Evolutionary conservation across 2,888 invertebrate genomes (phyloP).

Genomic region (Drosophila merina): DNA sequence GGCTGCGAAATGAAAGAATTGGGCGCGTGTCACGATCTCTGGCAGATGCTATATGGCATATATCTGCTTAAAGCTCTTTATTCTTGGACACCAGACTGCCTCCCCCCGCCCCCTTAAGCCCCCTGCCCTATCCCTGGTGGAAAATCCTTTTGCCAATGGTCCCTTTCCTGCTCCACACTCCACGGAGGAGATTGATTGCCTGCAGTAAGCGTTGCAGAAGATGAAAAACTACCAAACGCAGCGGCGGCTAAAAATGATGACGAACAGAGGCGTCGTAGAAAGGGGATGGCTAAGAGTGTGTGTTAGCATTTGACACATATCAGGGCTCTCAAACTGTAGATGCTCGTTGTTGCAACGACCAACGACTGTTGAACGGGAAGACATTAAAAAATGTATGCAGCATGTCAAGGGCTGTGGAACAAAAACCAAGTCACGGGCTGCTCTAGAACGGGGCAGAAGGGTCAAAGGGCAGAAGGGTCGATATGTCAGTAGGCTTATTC

Average conservation of each 20-base stretch:
- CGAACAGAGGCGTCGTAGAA: neutral
- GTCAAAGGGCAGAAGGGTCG: neutral
- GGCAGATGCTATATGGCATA: constrained; percentile 13
- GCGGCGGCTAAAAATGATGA: constrained; percentile 8
- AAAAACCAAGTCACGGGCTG: no score
- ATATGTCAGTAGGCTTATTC: neutral
- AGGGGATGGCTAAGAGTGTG: neutral
- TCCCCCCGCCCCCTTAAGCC: neutral
- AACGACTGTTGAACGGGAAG: constrained; percentile 42
- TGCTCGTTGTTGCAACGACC: constrained; percentile 19
- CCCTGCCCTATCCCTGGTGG: neutral
- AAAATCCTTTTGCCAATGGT: neutral
- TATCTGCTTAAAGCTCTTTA: neutral
- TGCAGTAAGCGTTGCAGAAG: constrained; percentile 45
- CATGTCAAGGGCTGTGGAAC: constrained; percentile 30
- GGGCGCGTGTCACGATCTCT: constrained; percentile 9
- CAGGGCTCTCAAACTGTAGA: constrained; percentile 30
- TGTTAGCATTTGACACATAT: constrained; percentile 61
- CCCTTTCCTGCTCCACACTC: neutral
- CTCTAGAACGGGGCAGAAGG: neutral
- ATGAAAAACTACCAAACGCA: constrained; percentile 43
- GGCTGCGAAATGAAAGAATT: constrained; percentile 6
- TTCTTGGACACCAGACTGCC: neutral
- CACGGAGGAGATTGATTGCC: constrained; percentile 48
- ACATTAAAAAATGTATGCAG: constrained; percentile 65